These are phyloP conservation scores for Aurelia coerulea DNA, from an alignment of 30 jellyfish, hydroid and myxozoan species.

Conservation along the genomic window DNA sequence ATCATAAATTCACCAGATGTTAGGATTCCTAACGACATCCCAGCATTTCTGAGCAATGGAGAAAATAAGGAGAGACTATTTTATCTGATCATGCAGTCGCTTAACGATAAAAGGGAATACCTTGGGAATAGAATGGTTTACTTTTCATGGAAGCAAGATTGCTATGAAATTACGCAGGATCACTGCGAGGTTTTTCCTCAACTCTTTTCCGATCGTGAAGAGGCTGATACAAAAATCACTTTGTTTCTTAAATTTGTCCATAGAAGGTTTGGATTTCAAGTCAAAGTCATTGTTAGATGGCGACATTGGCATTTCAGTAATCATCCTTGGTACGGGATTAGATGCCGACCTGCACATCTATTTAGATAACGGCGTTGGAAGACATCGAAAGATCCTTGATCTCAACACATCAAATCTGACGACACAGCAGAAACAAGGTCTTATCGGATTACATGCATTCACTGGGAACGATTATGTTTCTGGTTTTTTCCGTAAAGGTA, in stretches of 20 bases:
- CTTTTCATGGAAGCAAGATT: background rate
- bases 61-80: slow-evolving; percentile 35
- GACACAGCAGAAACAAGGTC: slow-evolving; percentile 8
- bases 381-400: slow-evolving; percentile 19
- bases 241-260: background rate
- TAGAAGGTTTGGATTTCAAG: background rate
- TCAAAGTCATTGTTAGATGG: slow-evolving; percentile 28
- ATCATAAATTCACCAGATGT: slow-evolving; percentile 17
- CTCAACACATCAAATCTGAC: slow-evolving; percentile 22
- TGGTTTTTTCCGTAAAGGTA: slow-evolving; percentile 30
- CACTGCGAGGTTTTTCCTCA: background rate
- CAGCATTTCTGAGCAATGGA: slow-evolving; percentile 7
- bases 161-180: slow-evolving; percentile 4
- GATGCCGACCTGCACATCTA: background rate
- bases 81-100: background rate
- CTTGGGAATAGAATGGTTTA: background rate
- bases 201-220: slow-evolving; percentile 1
- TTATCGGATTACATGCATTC: slow-evolving; percentile 60
- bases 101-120: background rate
- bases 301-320: slow-evolving; percentile 10
- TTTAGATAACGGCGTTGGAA: slow-evolving; percentile 35
- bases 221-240: slow-evolving; percentile 25
- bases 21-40: slow-evolving; percentile 14
- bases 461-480: slow-evolving; percentile 50
- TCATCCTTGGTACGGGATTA: background rate